Evolutionary conservation across 2,113 vertebrate genomes (phyloP).

Genomic region (Pelecanoides urinatrix): DNA sequence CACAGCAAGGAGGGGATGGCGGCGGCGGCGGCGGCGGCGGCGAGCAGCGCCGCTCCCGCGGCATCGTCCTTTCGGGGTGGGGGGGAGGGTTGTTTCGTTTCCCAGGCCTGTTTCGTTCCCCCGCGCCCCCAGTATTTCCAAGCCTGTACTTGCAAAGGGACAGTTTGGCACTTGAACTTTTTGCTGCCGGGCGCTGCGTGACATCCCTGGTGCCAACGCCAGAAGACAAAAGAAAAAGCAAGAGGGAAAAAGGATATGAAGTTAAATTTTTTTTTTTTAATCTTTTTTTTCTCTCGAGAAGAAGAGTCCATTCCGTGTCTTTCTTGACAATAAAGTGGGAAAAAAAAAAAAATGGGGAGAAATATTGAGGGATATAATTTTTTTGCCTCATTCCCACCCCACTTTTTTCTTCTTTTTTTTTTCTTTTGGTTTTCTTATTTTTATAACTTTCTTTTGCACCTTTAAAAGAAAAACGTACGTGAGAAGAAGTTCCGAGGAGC

Average conservation of each 20-base stretch:
- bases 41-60: constrained; percentile 75
- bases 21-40: constrained; percentile 80
- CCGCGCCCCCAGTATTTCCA: constrained; percentile 53
- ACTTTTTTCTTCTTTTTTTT: neutral
- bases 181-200: constrained; percentile 47
- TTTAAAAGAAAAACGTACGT: constrained; percentile 50
- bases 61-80: constrained; percentile 75
- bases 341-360: constrained; percentile 38
- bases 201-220: constrained; percentile 55
- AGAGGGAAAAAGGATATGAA: constrained; percentile 59
- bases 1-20: constrained; percentile 83
- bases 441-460: constrained; percentile 66
- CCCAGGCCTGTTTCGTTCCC: constrained; percentile 53
- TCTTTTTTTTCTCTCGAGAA: neutral
- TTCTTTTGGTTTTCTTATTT: constrained; percentile 32
- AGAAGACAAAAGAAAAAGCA: constrained; percentile 65
- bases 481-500: constrained; percentile 54
- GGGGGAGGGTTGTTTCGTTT: constrained; percentile 46
- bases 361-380: constrained; percentile 15
- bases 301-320: constrained; percentile 66
- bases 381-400: constrained; percentile 52
- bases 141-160: constrained; percentile 58
- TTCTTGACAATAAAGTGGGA: constrained; percentile 67
- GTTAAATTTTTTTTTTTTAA: neutral
- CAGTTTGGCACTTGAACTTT: constrained; percentile 71